phyloP scores from a whole-genome alignment of 2,888 invertebrate genomes.

The Melinopterus prodromus region DNA sequence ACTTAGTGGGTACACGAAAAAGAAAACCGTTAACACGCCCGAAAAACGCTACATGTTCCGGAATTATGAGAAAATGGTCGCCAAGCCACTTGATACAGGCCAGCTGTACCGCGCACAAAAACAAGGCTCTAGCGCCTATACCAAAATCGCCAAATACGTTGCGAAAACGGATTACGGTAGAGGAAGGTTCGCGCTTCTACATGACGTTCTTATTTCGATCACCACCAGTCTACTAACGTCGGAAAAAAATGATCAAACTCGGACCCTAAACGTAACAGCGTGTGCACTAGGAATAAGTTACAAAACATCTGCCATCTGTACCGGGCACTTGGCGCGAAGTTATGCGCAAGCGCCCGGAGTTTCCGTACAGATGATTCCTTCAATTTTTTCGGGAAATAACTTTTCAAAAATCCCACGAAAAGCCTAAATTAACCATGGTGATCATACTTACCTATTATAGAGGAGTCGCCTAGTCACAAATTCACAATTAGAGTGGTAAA shows the following conservation, averaged over 20 bases:
- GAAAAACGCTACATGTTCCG: slow-evolving; percentile 54
- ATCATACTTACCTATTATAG: background rate
- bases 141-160: slow-evolving; percentile 33
- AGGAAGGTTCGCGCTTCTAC: slow-evolving; percentile 42
- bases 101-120: slow-evolving; percentile 49
- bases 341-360: slow-evolving; percentile 53
- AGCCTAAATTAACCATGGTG: background rate
- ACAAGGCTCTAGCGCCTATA: slow-evolving; percentile 35
- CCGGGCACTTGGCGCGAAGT: slow-evolving; percentile 62
- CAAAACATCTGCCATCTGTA: slow-evolving; percentile 64
- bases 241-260: slow-evolving; percentile 48
- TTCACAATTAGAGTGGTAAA: background rate
- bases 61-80: slow-evolving; percentile 60
- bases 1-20: slow-evolving; percentile 28
- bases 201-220: slow-evolving; percentile 38
- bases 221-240: slow-evolving; percentile 31
- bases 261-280: slow-evolving; percentile 51
- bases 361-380: slow-evolving; percentile 49
- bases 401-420: background rate
- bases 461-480: background rate
- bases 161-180: slow-evolving; percentile 37
- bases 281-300: slow-evolving; percentile 55
- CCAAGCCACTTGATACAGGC: slow-evolving; percentile 56
- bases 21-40: slow-evolving; percentile 43
- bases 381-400: slow-evolving; percentile 24